phyloP scores from a whole-genome alignment of 2,888 invertebrate genomes.

The Idaea dimidiata region DNA sequence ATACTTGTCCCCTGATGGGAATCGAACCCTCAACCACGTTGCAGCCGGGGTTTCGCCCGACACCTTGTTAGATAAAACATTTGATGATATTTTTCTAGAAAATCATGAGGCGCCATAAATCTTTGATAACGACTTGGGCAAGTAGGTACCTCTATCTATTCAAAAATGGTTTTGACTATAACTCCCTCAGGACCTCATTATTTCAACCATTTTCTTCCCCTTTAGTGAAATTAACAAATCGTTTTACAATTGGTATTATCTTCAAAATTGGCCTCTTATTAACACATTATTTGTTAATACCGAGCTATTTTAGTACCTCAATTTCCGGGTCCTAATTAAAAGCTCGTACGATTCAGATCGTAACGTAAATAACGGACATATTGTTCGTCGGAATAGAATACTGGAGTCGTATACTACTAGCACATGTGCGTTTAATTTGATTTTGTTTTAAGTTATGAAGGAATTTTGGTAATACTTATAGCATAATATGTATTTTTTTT shows the following conservation, averaged over 20 bases:
- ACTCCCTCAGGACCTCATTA: neutral
- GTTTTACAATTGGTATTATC: neutral
- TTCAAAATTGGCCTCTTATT: neutral
- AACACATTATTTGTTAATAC: neutral
- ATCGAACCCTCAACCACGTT: too few species aligned
- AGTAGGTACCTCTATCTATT: neutral
- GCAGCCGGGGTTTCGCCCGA: too few species aligned
- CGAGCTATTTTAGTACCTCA: neutral
- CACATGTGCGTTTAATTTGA: neutral
- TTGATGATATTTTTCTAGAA: too few species aligned
- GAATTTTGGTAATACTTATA: neutral
- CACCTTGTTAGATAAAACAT: too few species aligned
- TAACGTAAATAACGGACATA: neutral
- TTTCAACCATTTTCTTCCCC: neutral
- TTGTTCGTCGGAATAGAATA: neutral
- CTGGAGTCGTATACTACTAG: neutral
- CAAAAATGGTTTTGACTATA: neutral
- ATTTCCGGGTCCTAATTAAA: conserved; percentile 1
- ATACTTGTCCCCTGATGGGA: too few species aligned
- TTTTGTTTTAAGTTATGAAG: neutral
- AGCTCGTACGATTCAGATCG: neutral
- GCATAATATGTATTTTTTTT: too few species aligned
- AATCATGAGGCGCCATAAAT: neutral
- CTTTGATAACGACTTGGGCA: neutral
- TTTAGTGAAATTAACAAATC: neutral